A percentile compares a stretch with the other conserved stretches of the same genome.
phyloP scores from a whole-genome alignment of 2,888 invertebrate species.

The Hirudinaria manillensis region DNA sequence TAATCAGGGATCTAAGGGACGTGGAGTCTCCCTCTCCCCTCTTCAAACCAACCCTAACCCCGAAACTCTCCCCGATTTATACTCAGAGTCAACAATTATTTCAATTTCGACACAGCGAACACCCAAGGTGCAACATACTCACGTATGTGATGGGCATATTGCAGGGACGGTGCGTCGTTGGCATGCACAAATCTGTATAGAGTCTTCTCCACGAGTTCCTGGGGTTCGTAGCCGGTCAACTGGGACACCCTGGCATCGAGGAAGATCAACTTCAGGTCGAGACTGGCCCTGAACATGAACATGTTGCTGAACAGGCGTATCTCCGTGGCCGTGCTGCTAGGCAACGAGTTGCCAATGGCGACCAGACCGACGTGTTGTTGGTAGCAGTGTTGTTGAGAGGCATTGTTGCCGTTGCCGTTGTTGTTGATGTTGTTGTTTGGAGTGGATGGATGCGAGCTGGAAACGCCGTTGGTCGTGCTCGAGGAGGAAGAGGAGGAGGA shows the following conservation, averaged over 20 bases:
- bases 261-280: slow-evolving; percentile 84
- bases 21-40: too few relatives aligned
- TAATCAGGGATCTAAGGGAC: too few relatives aligned
- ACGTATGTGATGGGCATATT: slow-evolving; percentile 84
- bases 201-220: slow-evolving; percentile 92
- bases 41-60: too few relatives aligned
- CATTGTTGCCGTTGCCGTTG: background rate
- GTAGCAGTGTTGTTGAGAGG: background rate
- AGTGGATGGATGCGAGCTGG: too few relatives aligned
- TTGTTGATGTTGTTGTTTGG: background rate
- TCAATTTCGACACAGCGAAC: too few relatives aligned
- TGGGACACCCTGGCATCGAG: slow-evolving; percentile 86
- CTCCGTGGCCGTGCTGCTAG: slow-evolving; percentile 32
- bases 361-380: slow-evolving; percentile 32
- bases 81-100: too few relatives aligned
- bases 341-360: slow-evolving; percentile 33
- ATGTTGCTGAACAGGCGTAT: slow-evolving; percentile 33
- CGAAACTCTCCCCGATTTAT: too few relatives aligned
- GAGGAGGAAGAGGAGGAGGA: too few relatives aligned
- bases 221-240: slow-evolving; percentile 90
- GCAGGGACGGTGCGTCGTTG: slow-evolving; percentile 78
- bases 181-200: slow-evolving; percentile 92
- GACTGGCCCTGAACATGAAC: slow-evolving; percentile 33
- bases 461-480: too few relatives aligned
- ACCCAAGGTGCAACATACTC: slow-evolving; percentile 58